Base-by-base conservation (phyloP, 2,113 vertebrate genomes). In the Monarcha castaneiventris region DNA sequence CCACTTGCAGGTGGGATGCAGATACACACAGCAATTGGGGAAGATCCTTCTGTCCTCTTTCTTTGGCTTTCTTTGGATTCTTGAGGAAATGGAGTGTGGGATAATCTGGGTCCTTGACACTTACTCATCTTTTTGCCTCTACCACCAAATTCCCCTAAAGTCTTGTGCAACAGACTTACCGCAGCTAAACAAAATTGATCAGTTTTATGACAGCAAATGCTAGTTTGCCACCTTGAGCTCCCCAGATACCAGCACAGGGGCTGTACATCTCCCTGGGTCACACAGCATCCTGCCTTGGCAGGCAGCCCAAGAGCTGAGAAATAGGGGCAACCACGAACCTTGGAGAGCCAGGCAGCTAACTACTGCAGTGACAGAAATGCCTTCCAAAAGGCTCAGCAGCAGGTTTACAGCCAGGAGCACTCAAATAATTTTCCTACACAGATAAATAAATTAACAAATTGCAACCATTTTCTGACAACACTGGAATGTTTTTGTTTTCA, bases 341-440 rank as follows among this genome's bases (percentile, higher is more conserved):
- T 0, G 0, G 37, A 74, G 20, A 78, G n/a, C 13, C 2, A 62
- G 32, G 12, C 32, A 91, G 43, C 23, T 54, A 66, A 39, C 39
- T 25, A 7, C 9, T 29, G 9, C 6, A 3, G 35, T 17, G 73
- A 43, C 43, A 89, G 35, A 78, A 74, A 14, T 4, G 16, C 13
- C 22, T 87, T 71, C 32, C 25, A 52, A 82, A 89, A 64, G 3
- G 13, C 32, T 56, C 56, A 56, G 39, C 27, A 74, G 37, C 51
- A 67, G 9, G 16, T 35, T 94, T 86, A 54, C 20, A 92, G 33
- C 35, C 56, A 55, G 33, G 7, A 79, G 7, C 22, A 39, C 33
- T 29, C 30, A 51, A 54, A 49, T 5, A 30, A 17, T 22, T 89
- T 84, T 91, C 25, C n/a, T 27, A 78, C 27, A 8, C 13, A 87